phyloP scores from a whole-genome alignment of 1,140 invertebrate species.

The Conopomorpha cramerella region DNA sequence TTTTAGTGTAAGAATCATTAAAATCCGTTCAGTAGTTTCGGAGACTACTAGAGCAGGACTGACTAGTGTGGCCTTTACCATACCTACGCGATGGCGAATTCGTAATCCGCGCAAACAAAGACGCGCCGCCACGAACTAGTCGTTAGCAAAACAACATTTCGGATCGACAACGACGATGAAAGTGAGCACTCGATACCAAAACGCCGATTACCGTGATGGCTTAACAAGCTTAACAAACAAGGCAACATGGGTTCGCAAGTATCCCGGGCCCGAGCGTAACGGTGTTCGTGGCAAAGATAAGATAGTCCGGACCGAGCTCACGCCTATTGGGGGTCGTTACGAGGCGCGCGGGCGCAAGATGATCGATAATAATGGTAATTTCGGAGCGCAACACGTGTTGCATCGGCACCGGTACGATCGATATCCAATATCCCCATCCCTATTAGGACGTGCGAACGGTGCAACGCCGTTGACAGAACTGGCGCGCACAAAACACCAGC shows the following conservation, averaged over 20 bases:
- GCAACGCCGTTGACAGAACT: conserved; percentile 18
- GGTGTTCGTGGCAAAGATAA: conserved; percentile 6
- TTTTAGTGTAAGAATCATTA: too few species aligned
- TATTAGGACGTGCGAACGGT: conserved; percentile 36
- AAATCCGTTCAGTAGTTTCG: too few species aligned
- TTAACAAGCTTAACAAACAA: conserved; percentile 14
- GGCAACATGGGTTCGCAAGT: conserved; percentile 16
- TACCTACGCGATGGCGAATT: too few species aligned
- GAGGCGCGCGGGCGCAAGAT: conserved; percentile 32
- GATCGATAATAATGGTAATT: conserved; percentile 59
- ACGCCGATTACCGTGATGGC: too few species aligned
- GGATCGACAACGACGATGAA: too few species aligned
- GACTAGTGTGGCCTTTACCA: too few species aligned
- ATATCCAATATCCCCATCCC: conserved; percentile 28
- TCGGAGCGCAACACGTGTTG: conserved; percentile 40
- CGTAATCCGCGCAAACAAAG: too few species aligned
- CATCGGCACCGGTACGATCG: conserved; percentile 19
- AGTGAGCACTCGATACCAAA: too few species aligned
- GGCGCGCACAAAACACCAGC: conserved; percentile 7
- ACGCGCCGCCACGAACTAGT: too few species aligned
- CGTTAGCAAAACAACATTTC: too few species aligned
- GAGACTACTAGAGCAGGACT: too few species aligned
- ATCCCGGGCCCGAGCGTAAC: conserved; percentile 13
- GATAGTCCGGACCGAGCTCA: conserved; percentile 9
- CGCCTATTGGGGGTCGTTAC: conserved; percentile 45